Evolutionary conservation across 2,888 invertebrate species (phyloP), one percentile per base, ranked within the genome.

Genomic region (Hypomecis atomaria): DNA sequence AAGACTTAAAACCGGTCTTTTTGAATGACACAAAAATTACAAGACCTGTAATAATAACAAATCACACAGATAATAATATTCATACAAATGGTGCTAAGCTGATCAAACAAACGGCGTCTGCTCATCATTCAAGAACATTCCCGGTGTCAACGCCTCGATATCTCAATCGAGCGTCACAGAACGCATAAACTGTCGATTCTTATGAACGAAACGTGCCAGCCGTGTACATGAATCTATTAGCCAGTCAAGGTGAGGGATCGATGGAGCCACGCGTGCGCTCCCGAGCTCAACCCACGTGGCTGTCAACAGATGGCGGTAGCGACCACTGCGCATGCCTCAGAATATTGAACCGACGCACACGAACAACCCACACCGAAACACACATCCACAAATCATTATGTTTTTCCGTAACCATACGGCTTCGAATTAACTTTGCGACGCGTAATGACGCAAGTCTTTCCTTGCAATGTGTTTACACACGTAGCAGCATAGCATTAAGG

Each of bases 201-300:
- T 78, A 79, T 78, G 76, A 78, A 78, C 74, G 78, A 73, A 77
- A 71, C 77, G 77, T 77, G 78, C 72, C 71, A 77, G 73, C 67
- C 84, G 85, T 84, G 84, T 81, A 85, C 82, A 87, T 87, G 90
- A 90, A 90, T 89, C 84, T 87, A 90, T 89, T 88, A 89, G 81
- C 76, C 84, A 85, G 86, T 86, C 88, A 90, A 89, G 89, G 88
- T 88, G 87, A 87, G 82, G 81, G 86, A 90, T 92, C 92, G 89
- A 91, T 92, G 82, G 73, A 76, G 74, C 62, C 85, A 83, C 86
- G 83, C 85, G 72, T 83, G 89, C 71, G 69, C 67, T 10, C 33
- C 50, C 6, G 37, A 59, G 49, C 61, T 62, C 43, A 47, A 68
- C 77, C 78, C 81, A 91, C 92, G 91, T 91, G 90, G 82, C 81